Base-by-base conservation (phyloP, 2,113 vertebrate genomes). In the Aix galericulata region DNA sequence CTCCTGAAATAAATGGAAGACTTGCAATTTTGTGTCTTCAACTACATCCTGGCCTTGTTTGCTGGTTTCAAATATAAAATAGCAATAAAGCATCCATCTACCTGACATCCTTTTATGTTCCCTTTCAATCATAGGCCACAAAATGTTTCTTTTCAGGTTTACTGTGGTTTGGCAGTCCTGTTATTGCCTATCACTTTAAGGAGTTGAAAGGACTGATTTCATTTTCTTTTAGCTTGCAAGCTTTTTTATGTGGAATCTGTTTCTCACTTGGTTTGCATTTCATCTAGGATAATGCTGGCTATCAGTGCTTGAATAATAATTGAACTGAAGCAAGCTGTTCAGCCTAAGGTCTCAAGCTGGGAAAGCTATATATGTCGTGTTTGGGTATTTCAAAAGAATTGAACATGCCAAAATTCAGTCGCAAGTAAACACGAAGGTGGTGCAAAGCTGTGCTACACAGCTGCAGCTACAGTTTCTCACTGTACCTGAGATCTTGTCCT, bases 51-150 rank as follows among this genome's bases (percentile, higher is more conserved):
- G 96, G 95, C 94, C 95, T 97, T 97, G 95, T 96, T 98, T 97
- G 86, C 96, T 89, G 34, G 81, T 96, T 97, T 96, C 97, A 97
- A 84, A 97, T 97, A 95, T 96, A 95, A 98, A 97, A 97, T 83
- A 94, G 91, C 86, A 96, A 94, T 94, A 95, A 96, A 96, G 89
- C 95, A 97, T 98, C 96, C 91, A 94, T 97, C 97, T 97, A 69
- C 68, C 86, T 97, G 97, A 97, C 97, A 97, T 96, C 74, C 80
- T 97, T 98, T 97, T 97, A 98, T 97, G 88, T 88, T 97, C 86
- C 89, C 91, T 97, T 97, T 98, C 97, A 97, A 42, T 98, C 96
- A 95, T 23, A 77, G 34, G 20, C 86, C 6, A 12, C 95, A 93
- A 92, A 94, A 89, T 92, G 53, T 86, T 87, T 94, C 87, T 91